A percentile compares a stretch with the other conserved stretches of the same genome.
phyloP scores from a whole-genome alignment of 64 coral and sea anemone species.

The Acropora yongei region DNA sequence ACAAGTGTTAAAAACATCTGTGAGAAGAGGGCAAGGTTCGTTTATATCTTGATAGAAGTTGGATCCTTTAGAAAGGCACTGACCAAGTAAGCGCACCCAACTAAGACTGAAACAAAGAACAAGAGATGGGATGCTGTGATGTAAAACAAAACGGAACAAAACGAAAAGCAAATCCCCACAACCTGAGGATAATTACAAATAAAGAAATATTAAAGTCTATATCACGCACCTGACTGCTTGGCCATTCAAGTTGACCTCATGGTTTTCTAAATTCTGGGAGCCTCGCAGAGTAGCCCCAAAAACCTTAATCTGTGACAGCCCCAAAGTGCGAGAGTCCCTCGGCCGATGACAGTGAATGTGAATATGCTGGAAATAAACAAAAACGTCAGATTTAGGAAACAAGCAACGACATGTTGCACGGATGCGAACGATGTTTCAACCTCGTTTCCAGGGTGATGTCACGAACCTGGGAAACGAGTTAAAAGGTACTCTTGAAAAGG shows the following conservation, averaged over 20 bases:
- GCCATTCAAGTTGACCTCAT: constrained; percentile 45
- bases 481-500: too few species aligned
- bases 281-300: constrained; percentile 79
- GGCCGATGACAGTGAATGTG: constrained; percentile 89
- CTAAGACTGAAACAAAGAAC: constrained; percentile 27
- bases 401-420: too few species aligned
- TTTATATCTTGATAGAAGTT: constrained; percentile 1
- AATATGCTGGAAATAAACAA: constrained; percentile 56
- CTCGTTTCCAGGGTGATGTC: too few species aligned
- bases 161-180: too few species aligned
- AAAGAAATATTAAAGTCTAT: too few species aligned
- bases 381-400: neutral
- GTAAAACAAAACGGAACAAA: too few species aligned
- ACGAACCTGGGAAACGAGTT: too few species aligned
- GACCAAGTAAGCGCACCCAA: constrained; percentile 25
- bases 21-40: constrained; percentile 6
- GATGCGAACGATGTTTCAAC: too few species aligned
- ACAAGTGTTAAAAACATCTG: constrained; percentile 57
- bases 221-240: constrained; percentile 65
- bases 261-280: constrained; percentile 23
- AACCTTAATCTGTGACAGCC: constrained; percentile 91
- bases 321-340: constrained; percentile 86
- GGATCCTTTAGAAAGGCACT: constrained; percentile 34
- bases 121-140: neutral
- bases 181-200: neutral